phyloP scores from a whole-genome alignment of 2,888 invertebrate genomes.

The Eretmocerus hayati region DNA sequence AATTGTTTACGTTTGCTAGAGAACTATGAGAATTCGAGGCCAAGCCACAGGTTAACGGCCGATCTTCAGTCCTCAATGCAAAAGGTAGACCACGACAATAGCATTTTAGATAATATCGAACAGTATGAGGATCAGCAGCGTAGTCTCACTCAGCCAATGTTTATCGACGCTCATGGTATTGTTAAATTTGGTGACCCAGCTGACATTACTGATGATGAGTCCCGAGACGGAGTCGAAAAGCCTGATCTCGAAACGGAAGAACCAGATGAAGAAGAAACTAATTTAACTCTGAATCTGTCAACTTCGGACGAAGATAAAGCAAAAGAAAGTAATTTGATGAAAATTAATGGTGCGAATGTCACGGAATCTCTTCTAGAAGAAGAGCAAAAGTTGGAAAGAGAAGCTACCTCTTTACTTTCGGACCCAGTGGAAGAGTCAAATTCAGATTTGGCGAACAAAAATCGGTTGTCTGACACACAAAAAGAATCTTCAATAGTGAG shows the following conservation, averaged over 20 bases:
- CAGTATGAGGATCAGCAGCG: background rate
- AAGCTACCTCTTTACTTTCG: background rate
- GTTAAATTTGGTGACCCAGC: slow-evolving; percentile 5
- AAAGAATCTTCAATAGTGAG: no score
- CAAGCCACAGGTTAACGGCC: background rate
- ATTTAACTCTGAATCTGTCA: slow-evolving; percentile 14
- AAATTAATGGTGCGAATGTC: background rate
- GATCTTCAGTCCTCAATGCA: no score
- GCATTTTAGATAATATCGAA: no score
- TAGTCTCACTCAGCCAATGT: slow-evolving; percentile 13
- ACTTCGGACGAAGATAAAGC: slow-evolving; percentile 6
- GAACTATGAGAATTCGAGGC: no score
- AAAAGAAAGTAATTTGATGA: background rate
- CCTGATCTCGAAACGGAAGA: background rate
- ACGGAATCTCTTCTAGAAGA: background rate
- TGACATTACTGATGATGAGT: slow-evolving; percentile 34
- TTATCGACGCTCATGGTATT: slow-evolving; percentile 9
- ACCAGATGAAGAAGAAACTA: slow-evolving; percentile 5
- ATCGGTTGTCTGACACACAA: no score
- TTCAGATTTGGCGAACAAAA: background rate
- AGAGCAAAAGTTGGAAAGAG: background rate
- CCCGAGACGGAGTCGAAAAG: slow-evolving; percentile 8
- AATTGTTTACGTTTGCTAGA: no score
- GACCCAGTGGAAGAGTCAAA: background rate
- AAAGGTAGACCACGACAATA: background rate